Percentiles rank a stretch among this genome's conserved stretches.
These are phyloP conservation scores for Acanthopleura granulata DNA, from an alignment of 2,888 invertebrate species.

Conservation along the genomic window DNA sequence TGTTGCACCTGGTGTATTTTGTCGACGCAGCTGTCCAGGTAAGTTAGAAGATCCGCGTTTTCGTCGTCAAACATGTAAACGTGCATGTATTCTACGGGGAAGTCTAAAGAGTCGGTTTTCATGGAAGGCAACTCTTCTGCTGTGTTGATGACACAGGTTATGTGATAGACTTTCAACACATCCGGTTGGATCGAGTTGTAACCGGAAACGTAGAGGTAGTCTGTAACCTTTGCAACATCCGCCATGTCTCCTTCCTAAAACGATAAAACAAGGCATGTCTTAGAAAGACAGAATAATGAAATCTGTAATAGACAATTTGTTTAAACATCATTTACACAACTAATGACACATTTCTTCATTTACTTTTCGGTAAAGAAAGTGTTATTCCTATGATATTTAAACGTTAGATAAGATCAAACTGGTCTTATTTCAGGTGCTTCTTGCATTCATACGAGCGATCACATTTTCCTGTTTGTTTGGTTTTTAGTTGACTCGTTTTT, in stretches of 20 bases:
- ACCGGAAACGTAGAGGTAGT: conserved; percentile 14
- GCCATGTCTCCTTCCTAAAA: neutral
- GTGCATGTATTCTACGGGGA: conserved; percentile 4
- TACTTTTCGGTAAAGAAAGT: too few species aligned
- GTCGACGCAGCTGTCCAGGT: conserved; percentile 18
- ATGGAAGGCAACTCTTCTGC: conserved; percentile 14
- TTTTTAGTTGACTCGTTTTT: too few species aligned
- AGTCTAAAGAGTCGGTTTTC: neutral
- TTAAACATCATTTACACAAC: too few species aligned
- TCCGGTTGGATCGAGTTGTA: neutral
- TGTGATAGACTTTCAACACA: neutral
- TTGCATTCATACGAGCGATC: too few species aligned
- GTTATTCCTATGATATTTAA: too few species aligned
- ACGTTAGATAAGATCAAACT: too few species aligned
- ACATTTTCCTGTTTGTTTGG: too few species aligned
- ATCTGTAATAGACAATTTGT: too few species aligned
- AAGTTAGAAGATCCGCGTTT: neutral
- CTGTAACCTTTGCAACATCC: conserved; percentile 1
- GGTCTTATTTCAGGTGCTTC: too few species aligned
- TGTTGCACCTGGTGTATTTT: conserved; percentile 12
- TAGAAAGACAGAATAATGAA: too few species aligned
- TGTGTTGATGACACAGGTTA: conserved; percentile 19
- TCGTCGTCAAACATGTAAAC: conserved; percentile 9
- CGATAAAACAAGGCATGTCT: too few species aligned
- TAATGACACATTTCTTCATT: neutral